Base-by-base conservation (phyloP, 2,797 vertebrate genomes). In the Cyprinodon diabolis region DNA sequence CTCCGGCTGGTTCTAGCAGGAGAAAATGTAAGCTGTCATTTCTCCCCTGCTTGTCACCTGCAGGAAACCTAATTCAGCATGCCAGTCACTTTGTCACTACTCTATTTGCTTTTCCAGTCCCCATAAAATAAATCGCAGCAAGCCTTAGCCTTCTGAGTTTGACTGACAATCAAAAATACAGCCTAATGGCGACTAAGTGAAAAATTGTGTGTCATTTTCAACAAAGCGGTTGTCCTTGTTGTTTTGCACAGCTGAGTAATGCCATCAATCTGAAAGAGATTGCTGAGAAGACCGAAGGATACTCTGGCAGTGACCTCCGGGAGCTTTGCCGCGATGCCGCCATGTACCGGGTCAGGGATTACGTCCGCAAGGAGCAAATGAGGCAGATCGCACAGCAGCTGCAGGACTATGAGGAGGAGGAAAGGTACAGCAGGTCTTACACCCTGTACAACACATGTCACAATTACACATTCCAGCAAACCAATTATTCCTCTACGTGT, bases 291-390 rank as follows among this genome's bases (percentile, higher is more conserved):
- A 95, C 95, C 0, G 86, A 88, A 0, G 92, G 94, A 4, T 96
- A 92, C 84, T 95, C 95, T 0, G 95, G 95, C 85, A 96, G 95
- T 1, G 96, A 96, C 89, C 93, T 96, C 67, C 82, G 92, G 54
- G 95, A 96, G 86, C 87, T 95, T 4, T 96, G 96, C 76, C 92
- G 96, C 0, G 95, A 96, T 0, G 95, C 95, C 0, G 94, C 95
- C 81, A 90, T 95, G 91, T 96, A 96, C 79, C 88, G 94, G 1
- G 93, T 96, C 60, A 80, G 95, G 14, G 95, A 96, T 84, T 96
- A 94, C 6, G 90, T 96, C 78, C 95, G 94, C 79, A 95, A 95
- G 85, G 95, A 95, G 83, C 95, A 96, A 85, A 95, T 96, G 94
- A 94, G 90, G 82, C 94, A 94, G 86, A 95, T 96, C 2, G 92